Conservation (phyloP, 2,113 vertebrate species). For the Ciconia boyciana region DNA sequence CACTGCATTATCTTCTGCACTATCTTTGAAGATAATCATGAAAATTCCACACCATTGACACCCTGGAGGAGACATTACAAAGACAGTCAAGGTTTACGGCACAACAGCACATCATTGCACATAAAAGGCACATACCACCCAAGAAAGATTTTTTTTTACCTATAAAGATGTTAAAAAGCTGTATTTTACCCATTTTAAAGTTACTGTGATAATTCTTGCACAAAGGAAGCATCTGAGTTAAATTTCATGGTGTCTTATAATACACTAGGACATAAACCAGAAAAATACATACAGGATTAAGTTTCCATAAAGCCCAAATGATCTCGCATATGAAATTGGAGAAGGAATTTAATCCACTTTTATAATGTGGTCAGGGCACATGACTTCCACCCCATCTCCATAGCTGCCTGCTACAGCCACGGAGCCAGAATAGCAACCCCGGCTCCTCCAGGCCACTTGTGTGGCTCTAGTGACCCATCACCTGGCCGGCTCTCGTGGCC, state of each 20-base stretch:
- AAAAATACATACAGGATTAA: constrained; percentile 45
- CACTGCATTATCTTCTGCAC: background rate
- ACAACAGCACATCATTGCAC: background rate
- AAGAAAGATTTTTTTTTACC: background rate
- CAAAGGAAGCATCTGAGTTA: constrained; percentile 37
- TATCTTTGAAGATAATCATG: constrained; percentile 17
- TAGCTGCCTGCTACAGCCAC: constrained; percentile 1
- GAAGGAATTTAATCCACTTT: constrained; percentile 51
- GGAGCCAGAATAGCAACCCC: background rate
- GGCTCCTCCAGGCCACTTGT: background rate
- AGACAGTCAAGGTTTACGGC: background rate
- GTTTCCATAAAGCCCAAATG: constrained; percentile 46
- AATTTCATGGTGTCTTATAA: constrained; percentile 41
- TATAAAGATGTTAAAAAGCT: background rate
- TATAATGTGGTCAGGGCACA: constrained; percentile 41
- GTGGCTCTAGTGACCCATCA: background rate
- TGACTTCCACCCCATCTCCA: constrained; percentile 38
- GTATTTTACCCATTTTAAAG: background rate
- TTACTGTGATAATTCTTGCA: background rate
- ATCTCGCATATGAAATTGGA: constrained; percentile 44
- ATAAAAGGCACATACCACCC: background rate
- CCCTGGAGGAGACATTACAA: background rate
- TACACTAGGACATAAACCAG: constrained; percentile 31
- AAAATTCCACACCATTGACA: constrained; percentile 8
- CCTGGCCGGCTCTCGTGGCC: accelerated